Percentiles rank a stretch among this genome's conserved stretches.
phyloP scores from a whole-genome alignment of 1,140 invertebrate species.

The Bombus fervidus region DNA sequence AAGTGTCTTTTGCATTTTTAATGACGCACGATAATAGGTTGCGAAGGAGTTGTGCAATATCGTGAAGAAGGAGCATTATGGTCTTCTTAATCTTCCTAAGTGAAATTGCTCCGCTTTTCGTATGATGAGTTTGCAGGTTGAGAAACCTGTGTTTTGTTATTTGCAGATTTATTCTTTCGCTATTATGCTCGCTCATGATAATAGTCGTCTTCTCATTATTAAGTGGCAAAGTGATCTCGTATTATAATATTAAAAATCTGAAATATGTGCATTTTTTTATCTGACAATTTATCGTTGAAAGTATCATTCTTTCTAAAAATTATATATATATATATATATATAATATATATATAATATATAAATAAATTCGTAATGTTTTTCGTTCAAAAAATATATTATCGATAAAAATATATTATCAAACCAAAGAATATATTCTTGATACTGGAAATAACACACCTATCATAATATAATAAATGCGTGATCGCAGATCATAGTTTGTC shows the following conservation, averaged over 20 bases:
- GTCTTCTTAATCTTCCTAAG: not conserved
- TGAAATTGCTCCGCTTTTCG: not conserved
- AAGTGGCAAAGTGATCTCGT: not conserved
- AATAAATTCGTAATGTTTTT: no score
- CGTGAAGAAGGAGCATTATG: not conserved
- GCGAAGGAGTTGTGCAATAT: not conserved
- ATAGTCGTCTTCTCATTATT: not conserved
- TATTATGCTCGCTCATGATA: not conserved
- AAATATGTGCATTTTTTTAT: no score
- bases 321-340: no score
- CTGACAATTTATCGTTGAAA: no score
- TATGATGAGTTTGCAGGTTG: not conserved
- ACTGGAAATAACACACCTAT: not conserved
- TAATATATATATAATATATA: no score
- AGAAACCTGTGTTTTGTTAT: not conserved
- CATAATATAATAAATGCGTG: not conserved
- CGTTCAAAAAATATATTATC: no score
- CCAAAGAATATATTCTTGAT: no score
- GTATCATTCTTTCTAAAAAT: no score
- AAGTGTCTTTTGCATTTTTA: constrained; percentile 1
- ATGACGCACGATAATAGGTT: not conserved
- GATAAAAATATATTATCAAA: not conserved
- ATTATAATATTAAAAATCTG: not conserved
- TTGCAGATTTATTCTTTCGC: not conserved
- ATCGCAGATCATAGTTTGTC: no score